phyloP scores from a whole-genome alignment of 1,140 invertebrate genomes.

The Zaprionus capensis region DNA sequence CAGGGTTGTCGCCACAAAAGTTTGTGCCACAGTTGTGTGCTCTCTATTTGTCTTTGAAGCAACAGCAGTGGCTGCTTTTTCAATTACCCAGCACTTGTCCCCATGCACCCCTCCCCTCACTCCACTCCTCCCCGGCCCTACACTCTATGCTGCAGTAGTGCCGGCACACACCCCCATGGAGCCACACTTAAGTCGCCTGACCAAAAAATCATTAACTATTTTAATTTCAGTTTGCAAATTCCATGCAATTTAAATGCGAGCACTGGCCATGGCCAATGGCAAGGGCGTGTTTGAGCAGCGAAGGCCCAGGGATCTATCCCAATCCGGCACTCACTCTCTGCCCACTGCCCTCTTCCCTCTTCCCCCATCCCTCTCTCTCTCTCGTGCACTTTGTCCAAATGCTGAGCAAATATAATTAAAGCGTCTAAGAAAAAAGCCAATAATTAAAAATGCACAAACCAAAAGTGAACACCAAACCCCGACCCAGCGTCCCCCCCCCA shows the following conservation, averaged over 20 bases:
- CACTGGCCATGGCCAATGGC: constrained; percentile 50
- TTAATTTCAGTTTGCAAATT: constrained; percentile 82
- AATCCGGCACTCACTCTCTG: background rate
- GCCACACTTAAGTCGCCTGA: constrained; percentile 70
- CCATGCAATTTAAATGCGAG: constrained; percentile 76
- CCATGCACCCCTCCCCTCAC: background rate
- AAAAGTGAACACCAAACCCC: constrained; percentile 57
- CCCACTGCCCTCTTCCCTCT: background rate
- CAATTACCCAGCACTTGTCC: constrained; percentile 60
- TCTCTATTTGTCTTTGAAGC: constrained; percentile 70
- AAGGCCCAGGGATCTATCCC: constrained; percentile 12
- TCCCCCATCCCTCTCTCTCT: background rate
- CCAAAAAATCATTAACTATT: constrained; percentile 81
- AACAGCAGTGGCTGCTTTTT: constrained; percentile 59
- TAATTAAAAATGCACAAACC: constrained; percentile 80
- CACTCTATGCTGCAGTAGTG: background rate
- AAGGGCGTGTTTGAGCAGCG: constrained; percentile 43
- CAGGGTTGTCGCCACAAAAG: constrained; percentile 75
- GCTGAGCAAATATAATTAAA: constrained; percentile 79
- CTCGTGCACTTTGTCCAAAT: constrained; percentile 63
- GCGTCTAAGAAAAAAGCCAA: constrained; percentile 79
- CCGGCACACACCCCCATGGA: constrained; percentile 54
- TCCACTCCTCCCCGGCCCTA: background rate
- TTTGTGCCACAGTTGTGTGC: constrained; percentile 59
- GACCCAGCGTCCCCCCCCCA: background rate